Evolutionary conservation across 2,888 invertebrate species (phyloP).

Genomic region (Himalopsyche kuldschensis): DNA sequence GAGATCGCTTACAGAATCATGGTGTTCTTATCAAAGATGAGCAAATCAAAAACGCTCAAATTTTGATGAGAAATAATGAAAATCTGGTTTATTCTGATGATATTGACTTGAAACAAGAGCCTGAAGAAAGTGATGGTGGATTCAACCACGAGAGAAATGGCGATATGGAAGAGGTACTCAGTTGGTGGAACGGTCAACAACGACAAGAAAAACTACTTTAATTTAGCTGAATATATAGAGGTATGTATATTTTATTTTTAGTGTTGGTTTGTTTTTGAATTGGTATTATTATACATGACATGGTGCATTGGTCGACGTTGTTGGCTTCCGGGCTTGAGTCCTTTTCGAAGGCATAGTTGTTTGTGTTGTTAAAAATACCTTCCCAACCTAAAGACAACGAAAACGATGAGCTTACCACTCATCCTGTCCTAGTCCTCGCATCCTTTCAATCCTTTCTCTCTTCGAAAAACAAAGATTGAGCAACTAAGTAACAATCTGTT

Average conservation of each 20-base stretch:
- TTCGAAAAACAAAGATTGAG: too few relatives aligned
- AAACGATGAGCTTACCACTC: too few relatives aligned
- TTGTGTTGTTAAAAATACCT: too few relatives aligned
- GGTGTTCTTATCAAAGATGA: background rate
- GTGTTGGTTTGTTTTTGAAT: too few relatives aligned
- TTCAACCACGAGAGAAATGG: conserved; percentile 55
- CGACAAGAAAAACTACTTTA: conserved; percentile 15
- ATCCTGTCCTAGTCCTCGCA: too few relatives aligned
- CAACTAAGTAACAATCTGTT: too few relatives aligned
- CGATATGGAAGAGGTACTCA: conserved; percentile 57
- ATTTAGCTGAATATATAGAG: background rate
- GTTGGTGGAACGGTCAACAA: conserved; percentile 54
- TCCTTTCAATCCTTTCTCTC: too few relatives aligned
- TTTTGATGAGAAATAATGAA: conserved; percentile 45
- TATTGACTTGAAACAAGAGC: conserved; percentile 52
- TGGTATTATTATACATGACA: too few relatives aligned
- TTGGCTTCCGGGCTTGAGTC: too few relatives aligned
- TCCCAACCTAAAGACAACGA: too few relatives aligned
- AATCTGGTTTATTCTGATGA: conserved; percentile 55
- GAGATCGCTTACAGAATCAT: background rate
- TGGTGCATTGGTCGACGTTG: too few relatives aligned
- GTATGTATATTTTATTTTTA: background rate
- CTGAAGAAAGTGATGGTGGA: conserved; percentile 46
- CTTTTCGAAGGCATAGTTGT: too few relatives aligned
- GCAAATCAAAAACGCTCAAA: conserved; percentile 48